Base-by-base conservation (phyloP, 2,888 invertebrate genomes). In the Pyrochroa serraticornis region DNA sequence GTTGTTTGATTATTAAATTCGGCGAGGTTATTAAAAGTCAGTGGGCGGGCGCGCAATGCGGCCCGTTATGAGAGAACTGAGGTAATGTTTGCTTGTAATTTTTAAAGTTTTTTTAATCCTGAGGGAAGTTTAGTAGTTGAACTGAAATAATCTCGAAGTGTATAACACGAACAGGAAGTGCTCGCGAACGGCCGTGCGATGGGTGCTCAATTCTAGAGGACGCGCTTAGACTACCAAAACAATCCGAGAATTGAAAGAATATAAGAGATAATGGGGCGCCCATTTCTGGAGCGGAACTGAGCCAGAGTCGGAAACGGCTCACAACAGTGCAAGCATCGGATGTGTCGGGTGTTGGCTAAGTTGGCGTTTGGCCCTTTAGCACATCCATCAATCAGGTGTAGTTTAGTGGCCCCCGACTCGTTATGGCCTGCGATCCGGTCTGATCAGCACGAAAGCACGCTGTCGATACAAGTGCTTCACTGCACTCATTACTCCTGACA, bases 141-240 rank as follows among this genome's bases (percentile, higher is more conserved):
- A 48, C 43, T 68, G 67, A 71, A 70, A 70, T 71, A 70, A 71
- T 67, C 66, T 68, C 68, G 47, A 52, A 60, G 68, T 70, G 71
- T 71, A 68, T 65, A 71, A 71, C 71, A 70, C 68, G 66, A 68
- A 68, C 68, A 64, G 71, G 71, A 71, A 72, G 69, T 69, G 67
- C 67, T 70, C 64, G 64, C 60, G 63, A 61, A 62, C 62, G 60
- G 65, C 66, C 73, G 73, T 73, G 73, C 70, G 66, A 62, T 67
- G 73, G 65, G 66, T 74, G 71, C 69, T 65, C 68, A 71, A 72
- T 70, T 67, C 63, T 51, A 42, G 50, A 64, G 65, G 65, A 74
- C 75, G 74, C 74, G 74, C 62, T 62, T 66, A 63, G 74, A 73
- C 72, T 75, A 66, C 66, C 65, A 70, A 75, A 75, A 71, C 72